Conservation (phyloP, 1,140 invertebrate species). For the Venustaconcha ellipsiformis region DNA sequence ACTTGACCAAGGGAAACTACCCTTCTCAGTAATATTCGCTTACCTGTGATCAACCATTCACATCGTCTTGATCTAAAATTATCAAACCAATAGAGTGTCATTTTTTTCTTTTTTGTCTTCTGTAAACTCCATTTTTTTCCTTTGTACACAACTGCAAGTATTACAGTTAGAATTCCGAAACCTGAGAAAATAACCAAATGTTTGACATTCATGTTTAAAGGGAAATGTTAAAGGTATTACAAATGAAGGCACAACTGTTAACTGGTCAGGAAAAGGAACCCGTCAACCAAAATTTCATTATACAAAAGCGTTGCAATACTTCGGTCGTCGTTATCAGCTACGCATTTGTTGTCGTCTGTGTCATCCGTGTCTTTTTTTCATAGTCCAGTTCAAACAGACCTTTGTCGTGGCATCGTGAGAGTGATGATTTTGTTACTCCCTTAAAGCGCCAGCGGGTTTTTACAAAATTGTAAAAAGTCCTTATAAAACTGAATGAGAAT, state of each 20-base stretch:
- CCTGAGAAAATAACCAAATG: background rate
- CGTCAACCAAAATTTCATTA: no score
- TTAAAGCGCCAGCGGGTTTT: no score
- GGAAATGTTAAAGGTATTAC: conserved; percentile 13
- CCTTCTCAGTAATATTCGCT: background rate
- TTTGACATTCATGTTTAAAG: conserved; percentile 6
- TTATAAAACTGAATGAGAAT: no score
- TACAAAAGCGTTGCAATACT: no score
- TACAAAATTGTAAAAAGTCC: no score
- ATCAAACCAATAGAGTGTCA: conserved; percentile 21
- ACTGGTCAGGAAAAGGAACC: no score
- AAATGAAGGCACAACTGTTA: background rate
- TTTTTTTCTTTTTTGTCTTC: conserved; percentile 3
- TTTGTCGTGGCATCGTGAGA: no score
- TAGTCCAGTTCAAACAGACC: no score
- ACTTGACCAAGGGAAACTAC: conserved; percentile 9
- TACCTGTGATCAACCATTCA: conserved; percentile 28
- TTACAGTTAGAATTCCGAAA: conserved; percentile 3
- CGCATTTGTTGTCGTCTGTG: no score
- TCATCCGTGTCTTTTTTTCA: no score
- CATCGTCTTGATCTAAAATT: conserved; percentile 24
- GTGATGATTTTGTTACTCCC: no score
- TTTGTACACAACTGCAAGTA: conserved; percentile 3
- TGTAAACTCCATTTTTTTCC: conserved; percentile 1
- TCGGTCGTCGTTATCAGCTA: no score